Evolutionary conservation across 2,888 invertebrate species (phyloP), one percentile per base, ranked within the genome.

Genomic region (Parascotia fuliginaria): DNA sequence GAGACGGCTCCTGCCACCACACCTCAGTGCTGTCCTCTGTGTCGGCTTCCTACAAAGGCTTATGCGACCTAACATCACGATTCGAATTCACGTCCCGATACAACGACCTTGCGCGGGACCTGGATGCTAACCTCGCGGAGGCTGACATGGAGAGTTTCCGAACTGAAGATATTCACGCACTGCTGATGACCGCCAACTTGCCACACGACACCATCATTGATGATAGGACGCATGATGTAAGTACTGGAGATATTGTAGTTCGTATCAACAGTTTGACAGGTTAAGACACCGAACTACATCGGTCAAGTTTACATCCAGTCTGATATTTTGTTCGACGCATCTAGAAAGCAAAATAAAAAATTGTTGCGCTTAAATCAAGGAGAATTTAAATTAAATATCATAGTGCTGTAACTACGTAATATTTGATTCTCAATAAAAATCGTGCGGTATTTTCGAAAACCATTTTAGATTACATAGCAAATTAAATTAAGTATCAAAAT

Each of bases 131-230:
- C 87, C 94, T 98, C 75, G 98, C 98, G 32, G 97, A 98, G 88
- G 97, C 97, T 48, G 98, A 98, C 87, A 98, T 98, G 96, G 98
- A 98, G 87, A 97, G 97, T 84, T 98, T 98, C 89, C 95, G 96
- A 66, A 96, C 97, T 14, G 96, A 97, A 87, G 98, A 98, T 79
- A 98, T 98, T 71, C 97, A 97, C 80, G 96, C 96, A 64, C 92
- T 97, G 74, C 94, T 98, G 59, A 88, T 92, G 91, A 91, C 91
- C 73, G 95, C 96, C 63, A 95, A 95, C 79, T 90, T 96, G 77
- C 96, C 96, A 46, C 95, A 95, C 67, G 95, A 90, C 81, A 75
- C 87, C 93, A 93, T 94, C 69, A 83, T 75, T 49, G 88, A 90
- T 73, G 89, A 90, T 63, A 83, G 89, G 73, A 84, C 88, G 61